Evolutionary conservation across 2,797 vertebrate genomes (phyloP), one percentile per base, ranked within the genome.

Genomic region (Paedocypris micromegethes): DNA sequence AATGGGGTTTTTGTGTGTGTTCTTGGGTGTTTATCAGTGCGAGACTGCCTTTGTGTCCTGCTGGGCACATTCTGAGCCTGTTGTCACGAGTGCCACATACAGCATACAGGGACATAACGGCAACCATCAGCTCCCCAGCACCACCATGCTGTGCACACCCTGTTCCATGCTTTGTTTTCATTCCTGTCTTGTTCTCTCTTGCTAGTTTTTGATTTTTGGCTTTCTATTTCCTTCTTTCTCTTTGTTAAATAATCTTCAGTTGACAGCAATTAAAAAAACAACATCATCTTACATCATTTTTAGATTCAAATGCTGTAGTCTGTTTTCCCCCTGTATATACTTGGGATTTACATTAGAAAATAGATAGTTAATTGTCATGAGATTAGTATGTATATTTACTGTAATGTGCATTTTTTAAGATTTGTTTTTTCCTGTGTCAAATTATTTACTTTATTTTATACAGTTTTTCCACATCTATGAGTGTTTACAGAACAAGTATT

Each of bases 1-100:
- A 74, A 71, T 76, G 66, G 60, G 50, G 72, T 69, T 72, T 80
- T 78, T 80, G 67, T 75, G 57, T 43, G 45, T 68, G 61, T 66
- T 70, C 74, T 52, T 67, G 60, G 73, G 60, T 72, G 67, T 74
- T 80, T 76, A 78, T 72, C 76, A 64, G 69, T 61, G 57, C 50
- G 37, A 61, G 67, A 72, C 64, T 48, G 56, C 59, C 59, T 73
- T 56, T 48, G 23, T 71, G 73, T 73, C 70, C 67, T 64, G 57
- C 64, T 76, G 72, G 44, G 62, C 41, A 59, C 49, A 58, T 61
- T 75, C 40, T 77, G 64, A 68, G 48, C 59, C 40, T 39, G 3
- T 53, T 74, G 42, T 70, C 66, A 73, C 47, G 48, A 71, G 64
- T 68, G 41, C 56, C 60, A 72, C 60, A n/a, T n/a, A n/a, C 47